Evolutionary conservation across 1,140 invertebrate genomes (phyloP).

Genomic region (Neotoxoptera formosana): DNA sequence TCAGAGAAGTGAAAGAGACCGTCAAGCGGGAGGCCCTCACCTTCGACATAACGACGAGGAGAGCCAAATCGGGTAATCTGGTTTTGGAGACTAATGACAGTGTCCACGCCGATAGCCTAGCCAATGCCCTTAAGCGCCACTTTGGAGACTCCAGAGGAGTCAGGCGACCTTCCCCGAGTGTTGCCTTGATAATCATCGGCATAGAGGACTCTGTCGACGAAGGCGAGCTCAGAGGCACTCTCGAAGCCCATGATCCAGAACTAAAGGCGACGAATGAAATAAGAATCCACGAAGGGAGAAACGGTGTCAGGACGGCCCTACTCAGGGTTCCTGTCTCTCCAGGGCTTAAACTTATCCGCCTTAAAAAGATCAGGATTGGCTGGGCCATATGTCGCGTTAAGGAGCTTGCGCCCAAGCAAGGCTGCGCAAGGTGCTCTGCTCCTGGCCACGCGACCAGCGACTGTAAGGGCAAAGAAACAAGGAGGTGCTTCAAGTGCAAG

Average conservation of each 20-base stretch:
- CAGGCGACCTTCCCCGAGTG: not conserved
- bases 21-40: not conserved
- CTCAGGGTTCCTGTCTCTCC: not conserved
- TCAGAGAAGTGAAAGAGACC: too few relatives aligned
- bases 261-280: not conserved
- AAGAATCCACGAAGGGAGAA: too few relatives aligned
- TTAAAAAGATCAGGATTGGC: not conserved
- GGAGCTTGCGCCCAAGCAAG: not conserved
- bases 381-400: not conserved
- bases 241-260: not conserved
- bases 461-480: not conserved
- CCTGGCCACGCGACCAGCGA: not conserved
- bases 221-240: not conserved
- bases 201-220: not conserved
- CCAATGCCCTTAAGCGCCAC: fast-evolving
- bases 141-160: not conserved
- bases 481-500: not conserved
- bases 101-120: not conserved
- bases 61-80: not conserved
- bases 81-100: not conserved
- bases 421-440: not conserved
- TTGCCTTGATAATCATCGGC: not conserved
- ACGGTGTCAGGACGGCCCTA: too few relatives aligned
- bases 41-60: not conserved
- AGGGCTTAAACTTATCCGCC: not conserved